Evolutionary conservation across 23 tunicate species (phyloP), one percentile per base, ranked within the genome.

Genomic region (Halocynthia aurantium): DNA sequence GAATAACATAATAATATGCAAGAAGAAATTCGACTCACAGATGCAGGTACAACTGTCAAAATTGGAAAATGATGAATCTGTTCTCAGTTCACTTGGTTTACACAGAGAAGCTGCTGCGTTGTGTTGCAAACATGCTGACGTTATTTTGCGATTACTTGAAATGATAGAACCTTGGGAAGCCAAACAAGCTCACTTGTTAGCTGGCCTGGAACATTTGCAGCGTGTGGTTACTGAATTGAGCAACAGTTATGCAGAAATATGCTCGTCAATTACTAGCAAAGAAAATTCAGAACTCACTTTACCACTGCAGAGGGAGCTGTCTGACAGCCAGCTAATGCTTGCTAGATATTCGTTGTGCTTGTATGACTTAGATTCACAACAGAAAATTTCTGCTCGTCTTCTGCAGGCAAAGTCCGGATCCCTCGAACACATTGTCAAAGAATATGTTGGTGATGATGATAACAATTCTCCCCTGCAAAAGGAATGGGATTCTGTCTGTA

Each of bases 51-150:
- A 80, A 7, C 65, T 89, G 56, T 20, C 70, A 61, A 81, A 75
- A 53, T 67, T 89, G 0, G 78, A 76, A 10, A 52, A 84, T 53
- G 84, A 81, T 17, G 87, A 83, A 54, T 73, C 69, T 0, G 67
- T 55, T 21, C 69, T 89, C 40, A 77, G 70, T 21, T 21, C 52
- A 22, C 72, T 78, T 51, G 88, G 96, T 56, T 89, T 79, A 76
- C 76, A 80, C 72, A 69, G 87, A 61, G 68, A 89, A 20, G 85
- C 87, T 50, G 88, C 88, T 19, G 7, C 7, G 19, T 6, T 76
- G 52, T 83, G 56, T 21, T 62, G 64, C 67, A 82, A 84, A 71
- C 82, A 84, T 84, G 83, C 89, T 20, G 76, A 69, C 8, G 53
- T 78, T 17, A 51, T 76, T 12, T 50, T 78, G 62, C 50, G 54